Base-by-base conservation (phyloP, 2,797 vertebrate genomes). In the Chaunax sp. region DNA sequence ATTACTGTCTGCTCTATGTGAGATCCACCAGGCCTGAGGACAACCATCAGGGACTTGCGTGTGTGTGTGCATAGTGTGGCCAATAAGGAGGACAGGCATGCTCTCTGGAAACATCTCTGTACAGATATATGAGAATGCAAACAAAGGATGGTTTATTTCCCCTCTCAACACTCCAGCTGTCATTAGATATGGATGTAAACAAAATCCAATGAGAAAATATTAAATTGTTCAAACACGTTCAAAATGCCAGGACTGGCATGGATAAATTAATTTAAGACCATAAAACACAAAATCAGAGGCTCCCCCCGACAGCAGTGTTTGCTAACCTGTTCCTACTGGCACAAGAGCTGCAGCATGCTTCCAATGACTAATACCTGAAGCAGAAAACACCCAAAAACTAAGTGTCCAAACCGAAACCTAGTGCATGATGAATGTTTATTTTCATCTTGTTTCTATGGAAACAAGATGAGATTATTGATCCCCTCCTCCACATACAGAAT, bases 1-100 rank as follows among this genome's bases (percentile, higher is more conserved):
- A 93, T 94, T 93, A 91, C 88, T 86, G 80, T 80, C 69, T 84
- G 75, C 63, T 86, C 69, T 59, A 68, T 80, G 84, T 86, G 78
- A 90, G 77, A 82, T 87, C 58, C 70, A 77, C 71, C 81, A 79
- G 76, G 77, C 82, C 78, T 58, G 49, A 55, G 71, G 68, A 75
- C 77, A 78, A 71, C 89, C 90, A 86, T 81, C 81, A 80, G 84
- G 85, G 88, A 88, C 72, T 71, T 69, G 33, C 26, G 69, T 78
- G 61, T 80, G 75, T 78, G 66, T 78, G 77, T 73, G 52, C 74
- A 70, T 56, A 72, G 57, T 69, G 62, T 51, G 72, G 50, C 78
- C 81, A 78, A 85, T 76, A 83, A 81, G 69, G 58, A 75, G 60
- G 81, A 55, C 43, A 78, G 50, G 38, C 43, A 15, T 0, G 35